Base-by-base conservation (phyloP, 1,140 invertebrate genomes). In the Eciton burchellii region DNA sequence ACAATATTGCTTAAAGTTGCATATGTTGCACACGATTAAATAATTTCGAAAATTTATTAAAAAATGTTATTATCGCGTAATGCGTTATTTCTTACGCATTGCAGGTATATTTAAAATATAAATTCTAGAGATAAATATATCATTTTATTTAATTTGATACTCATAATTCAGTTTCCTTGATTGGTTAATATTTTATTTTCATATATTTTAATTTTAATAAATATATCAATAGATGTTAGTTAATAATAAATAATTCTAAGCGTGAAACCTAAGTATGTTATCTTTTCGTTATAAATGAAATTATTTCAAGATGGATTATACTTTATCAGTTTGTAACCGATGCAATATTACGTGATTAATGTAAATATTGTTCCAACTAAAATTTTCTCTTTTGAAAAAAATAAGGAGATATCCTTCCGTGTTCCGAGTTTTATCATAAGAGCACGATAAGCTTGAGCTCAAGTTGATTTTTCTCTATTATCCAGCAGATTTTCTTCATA, bases 261-360 rank as follows among this genome's bases (percentile, higher is more conserved):
- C 59, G 9, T 65, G 29, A 65, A 77, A 77, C 14, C 29, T n/a
- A n/a, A n/a, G n/a, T n/a, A n/a, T n/a, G n/a, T n/a, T n/a, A 41
- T 76, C n/a, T 24, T 19, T 21, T n/a, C 52, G 43, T 8, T 66
- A 68, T 54, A n/a, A n/a, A n/a, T 68, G 9, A 56, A 68, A 26
- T 35, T 3, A 26, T 77, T 74, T 66, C 21, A 54, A 21, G 43
- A 16, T 12, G 60, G 47, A 65, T 66, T 77, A 68, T 11, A 49
- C 41, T 6, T 66, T 56, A 14, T 66, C 54, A 77, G 29, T 54
- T 68, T 1, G 19, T 54, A 77, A 56, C 35, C 54, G 19, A 77
- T 68, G 19, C 29, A 52, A 66, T 16, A 54, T 76, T 6, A 62
- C 29, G 49, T 35, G n/a, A 63, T 14, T 77, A 62, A 77, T 29